These are phyloP conservation scores for Huso huso DNA, from an alignment of 2,797 vertebrate genomes.

Conservation along the genomic window DNA sequence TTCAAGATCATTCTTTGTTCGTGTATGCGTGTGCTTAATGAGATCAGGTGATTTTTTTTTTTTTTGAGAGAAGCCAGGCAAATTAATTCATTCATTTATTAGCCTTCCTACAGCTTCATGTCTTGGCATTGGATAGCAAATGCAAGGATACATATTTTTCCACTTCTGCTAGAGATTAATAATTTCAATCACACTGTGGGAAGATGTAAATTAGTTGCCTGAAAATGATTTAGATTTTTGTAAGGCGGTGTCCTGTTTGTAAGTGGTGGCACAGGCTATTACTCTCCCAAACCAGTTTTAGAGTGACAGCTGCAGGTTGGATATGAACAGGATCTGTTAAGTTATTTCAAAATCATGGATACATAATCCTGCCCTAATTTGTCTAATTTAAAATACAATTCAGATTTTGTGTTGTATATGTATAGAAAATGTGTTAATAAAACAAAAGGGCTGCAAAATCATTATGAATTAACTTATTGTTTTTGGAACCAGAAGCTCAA, in stretches of 20 bases:
- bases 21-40: not conserved
- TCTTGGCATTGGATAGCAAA: not conserved
- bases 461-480: too few relatives aligned
- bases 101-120: slow-evolving; percentile 4
- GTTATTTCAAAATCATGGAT: too few relatives aligned
- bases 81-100: slow-evolving; percentile 7
- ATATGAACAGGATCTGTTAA: too few relatives aligned
- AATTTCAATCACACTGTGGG: slow-evolving; percentile 2
- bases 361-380: too few relatives aligned
- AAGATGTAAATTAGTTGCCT: slow-evolving; percentile 5
- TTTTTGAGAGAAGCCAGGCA: slow-evolving; percentile 5
- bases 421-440: too few relatives aligned
- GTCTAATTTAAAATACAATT: too few relatives aligned
- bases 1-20: slow-evolving; percentile 28
- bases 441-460: too few relatives aligned
- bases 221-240: not conserved
- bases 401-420: too few relatives aligned
- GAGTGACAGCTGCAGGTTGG: too few relatives aligned
- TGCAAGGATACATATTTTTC: not conserved
- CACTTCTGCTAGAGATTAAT: not conserved
- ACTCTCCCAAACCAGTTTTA: too few relatives aligned
- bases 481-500: too few relatives aligned
- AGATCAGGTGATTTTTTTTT: not conserved
- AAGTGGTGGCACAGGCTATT: not conserved
- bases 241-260: not conserved